Evolutionary conservation across 2,888 invertebrate species (phyloP), one percentile per base, ranked within the genome.

Genomic region (Agelastica alni): DNA sequence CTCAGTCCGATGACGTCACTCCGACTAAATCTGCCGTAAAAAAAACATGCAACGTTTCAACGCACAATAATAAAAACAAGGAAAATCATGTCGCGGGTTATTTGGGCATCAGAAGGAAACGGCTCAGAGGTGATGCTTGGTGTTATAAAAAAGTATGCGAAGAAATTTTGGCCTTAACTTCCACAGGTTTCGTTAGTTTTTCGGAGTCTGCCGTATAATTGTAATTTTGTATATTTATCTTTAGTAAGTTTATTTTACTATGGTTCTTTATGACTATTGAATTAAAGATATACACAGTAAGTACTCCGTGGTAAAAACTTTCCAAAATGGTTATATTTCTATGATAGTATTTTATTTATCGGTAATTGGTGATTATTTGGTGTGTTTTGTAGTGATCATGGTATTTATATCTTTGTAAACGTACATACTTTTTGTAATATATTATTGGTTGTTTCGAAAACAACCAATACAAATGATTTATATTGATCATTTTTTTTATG

Each of bases 141-240:
- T 84, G 86, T 60, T 91, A 91, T 76, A 91, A 91, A 73, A 83
- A 82, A 61, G 83, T 89, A 22, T 89, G 89, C 71, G 89, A 90
- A 74, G 85, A 89, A 71, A 83, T 90, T 17, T 72, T 85, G 17
- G 81, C 83, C 4, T 71, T 84, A 49, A 80, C 83, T 36, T 76
- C 78, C 6, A 69, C 67, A 3, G 73, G 70, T 22, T 66, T 73
- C 28, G 65, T 63, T 44, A 51, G 22, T 44, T 47, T 57, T 47
- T 47, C 65, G 17, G 73, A 72, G 56, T 73, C 73, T 4, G 51
- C 68, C 7, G 73, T 73, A n/a, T 73, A 64, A 26, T 26, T 6
- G 6, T 22, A 7, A 26, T 26, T 7, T 7, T 26, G 6, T 26
- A 26, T 26, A 26, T 26, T 26, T 26, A 7, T 26, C 9, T 7